Percentiles rank a stretch among this genome's conserved stretches.
These are phyloP conservation scores for Yasuhikotakia modesta DNA, from an alignment of 2,797 vertebrate genomes.

Conservation along the genomic window DNA sequence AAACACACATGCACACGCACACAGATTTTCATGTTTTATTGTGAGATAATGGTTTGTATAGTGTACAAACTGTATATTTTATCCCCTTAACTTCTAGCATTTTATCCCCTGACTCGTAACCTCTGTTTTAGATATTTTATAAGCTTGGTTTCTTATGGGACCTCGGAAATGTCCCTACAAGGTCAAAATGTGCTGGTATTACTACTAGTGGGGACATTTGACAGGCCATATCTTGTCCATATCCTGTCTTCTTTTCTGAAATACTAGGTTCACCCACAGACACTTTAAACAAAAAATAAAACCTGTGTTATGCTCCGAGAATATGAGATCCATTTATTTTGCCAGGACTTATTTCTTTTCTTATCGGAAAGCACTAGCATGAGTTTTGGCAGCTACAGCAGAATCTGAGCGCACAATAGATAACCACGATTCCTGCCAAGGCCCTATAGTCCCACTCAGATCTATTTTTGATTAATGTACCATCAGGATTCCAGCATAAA, in stretches of 20 bases:
- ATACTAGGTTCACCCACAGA: background rate
- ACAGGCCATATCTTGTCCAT: background rate
- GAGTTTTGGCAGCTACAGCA: conserved; percentile 19
- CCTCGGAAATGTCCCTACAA: too few relatives aligned
- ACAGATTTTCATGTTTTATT: too few relatives aligned
- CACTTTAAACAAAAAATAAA: conserved; percentile 8
- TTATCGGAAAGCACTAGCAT: conserved; percentile 30
- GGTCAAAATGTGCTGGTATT: too few relatives aligned
- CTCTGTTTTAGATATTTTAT: too few relatives aligned
- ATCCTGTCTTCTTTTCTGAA: background rate
- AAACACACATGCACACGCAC: too few relatives aligned
- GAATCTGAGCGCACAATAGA: conserved; percentile 40
- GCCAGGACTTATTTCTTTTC: conserved; percentile 17
- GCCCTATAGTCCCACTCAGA: conserved; percentile 45
- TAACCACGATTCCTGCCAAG: conserved; percentile 37
- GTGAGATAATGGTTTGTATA: too few relatives aligned
- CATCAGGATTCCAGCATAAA: conserved; percentile 45
- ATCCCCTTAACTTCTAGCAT: too few relatives aligned
- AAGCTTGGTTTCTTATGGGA: too few relatives aligned
- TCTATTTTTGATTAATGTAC: conserved; percentile 58
- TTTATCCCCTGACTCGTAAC: too few relatives aligned
- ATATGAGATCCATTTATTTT: conserved; percentile 8
- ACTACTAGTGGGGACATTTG: too few relatives aligned
- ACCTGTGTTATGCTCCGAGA: conserved; percentile 2
- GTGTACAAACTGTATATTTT: too few relatives aligned